Evolutionary conservation across 2,797 vertebrate genomes (phyloP).

Genomic region (Pseudomugil gertrudae): DNA sequence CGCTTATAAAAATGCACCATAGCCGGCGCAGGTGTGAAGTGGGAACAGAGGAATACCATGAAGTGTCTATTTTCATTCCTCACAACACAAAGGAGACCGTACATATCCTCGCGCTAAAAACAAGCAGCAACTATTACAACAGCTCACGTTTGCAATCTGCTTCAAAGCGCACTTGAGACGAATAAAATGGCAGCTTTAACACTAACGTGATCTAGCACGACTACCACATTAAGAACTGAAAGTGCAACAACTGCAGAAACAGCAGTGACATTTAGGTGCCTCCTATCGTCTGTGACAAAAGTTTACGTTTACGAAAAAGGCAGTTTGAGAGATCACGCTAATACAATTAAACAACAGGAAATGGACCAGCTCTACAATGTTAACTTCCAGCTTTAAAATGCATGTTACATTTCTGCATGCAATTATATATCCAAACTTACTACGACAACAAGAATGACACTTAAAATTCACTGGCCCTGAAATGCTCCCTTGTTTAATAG

Average conservation of each 20-base stretch:
- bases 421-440: slow-evolving; percentile 59
- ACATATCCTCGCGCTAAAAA: slow-evolving; percentile 26
- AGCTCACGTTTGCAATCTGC: slow-evolving; percentile 50
- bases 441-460: slow-evolving; percentile 51
- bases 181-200: slow-evolving; percentile 54
- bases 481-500: slow-evolving; percentile 43
- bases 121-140: slow-evolving; percentile 43
- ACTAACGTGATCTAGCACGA: slow-evolving; percentile 28
- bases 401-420: slow-evolving; percentile 53
- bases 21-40: slow-evolving; percentile 10
- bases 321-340: slow-evolving; percentile 55
- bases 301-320: slow-evolving; percentile 51
- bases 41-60: slow-evolving; percentile 29
- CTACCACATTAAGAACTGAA: slow-evolving; percentile 28
- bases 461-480: slow-evolving; percentile 55
- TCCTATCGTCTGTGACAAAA: slow-evolving; percentile 29
- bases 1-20: not conserved
- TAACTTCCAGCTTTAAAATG: slow-evolving; percentile 38
- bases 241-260: slow-evolving; percentile 44
- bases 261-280: slow-evolving; percentile 35
- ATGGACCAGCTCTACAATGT: slow-evolving; percentile 8
- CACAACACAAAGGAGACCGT: slow-evolving; percentile 32
- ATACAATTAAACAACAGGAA: slow-evolving; percentile 23
- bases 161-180: slow-evolving; percentile 41
- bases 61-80: slow-evolving; percentile 40